Conservation (phyloP, 2,113 vertebrate species). For the Corythaeola cristata region DNA sequence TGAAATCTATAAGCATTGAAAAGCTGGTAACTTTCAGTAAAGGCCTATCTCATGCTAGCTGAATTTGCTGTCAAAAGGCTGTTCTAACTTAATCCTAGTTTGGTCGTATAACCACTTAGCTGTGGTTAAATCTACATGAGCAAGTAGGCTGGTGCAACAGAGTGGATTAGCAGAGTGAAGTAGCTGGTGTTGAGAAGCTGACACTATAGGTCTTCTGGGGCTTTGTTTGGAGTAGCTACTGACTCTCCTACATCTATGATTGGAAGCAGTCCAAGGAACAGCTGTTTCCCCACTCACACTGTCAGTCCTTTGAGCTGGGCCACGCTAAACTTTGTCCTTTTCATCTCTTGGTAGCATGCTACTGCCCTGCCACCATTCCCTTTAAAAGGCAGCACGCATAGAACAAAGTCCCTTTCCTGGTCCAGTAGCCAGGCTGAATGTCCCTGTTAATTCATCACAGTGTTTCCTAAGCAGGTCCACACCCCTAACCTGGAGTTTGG, state of each 20-base stretch:
- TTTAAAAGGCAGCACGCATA: background rate
- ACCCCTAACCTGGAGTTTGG: background rate
- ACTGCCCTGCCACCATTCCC: background rate
- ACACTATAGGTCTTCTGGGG: background rate
- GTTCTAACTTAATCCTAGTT: background rate
- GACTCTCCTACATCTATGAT: accelerated
- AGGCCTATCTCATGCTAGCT: background rate
- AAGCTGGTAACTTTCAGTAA: background rate
- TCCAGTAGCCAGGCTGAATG: background rate
- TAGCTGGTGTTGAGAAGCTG: background rate
- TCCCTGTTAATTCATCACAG: background rate
- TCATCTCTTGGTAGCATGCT: accelerated
- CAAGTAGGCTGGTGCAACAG: background rate
- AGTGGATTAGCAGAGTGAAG: background rate
- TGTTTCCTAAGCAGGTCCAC: background rate
- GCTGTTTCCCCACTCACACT: background rate
- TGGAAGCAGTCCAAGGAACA: background rate
- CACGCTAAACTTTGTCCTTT: background rate
- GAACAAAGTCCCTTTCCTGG: background rate
- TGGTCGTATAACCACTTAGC: background rate
- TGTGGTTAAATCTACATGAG: background rate
- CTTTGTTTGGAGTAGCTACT: background rate
- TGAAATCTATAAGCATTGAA: background rate
- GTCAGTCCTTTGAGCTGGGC: background rate
- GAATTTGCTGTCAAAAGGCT: background rate